A percentile compares a stretch with the other conserved stretches of the same genome.
phyloP scores from a whole-genome alignment of 2,888 invertebrate genomes.

The Lottia gigantea region DNA sequence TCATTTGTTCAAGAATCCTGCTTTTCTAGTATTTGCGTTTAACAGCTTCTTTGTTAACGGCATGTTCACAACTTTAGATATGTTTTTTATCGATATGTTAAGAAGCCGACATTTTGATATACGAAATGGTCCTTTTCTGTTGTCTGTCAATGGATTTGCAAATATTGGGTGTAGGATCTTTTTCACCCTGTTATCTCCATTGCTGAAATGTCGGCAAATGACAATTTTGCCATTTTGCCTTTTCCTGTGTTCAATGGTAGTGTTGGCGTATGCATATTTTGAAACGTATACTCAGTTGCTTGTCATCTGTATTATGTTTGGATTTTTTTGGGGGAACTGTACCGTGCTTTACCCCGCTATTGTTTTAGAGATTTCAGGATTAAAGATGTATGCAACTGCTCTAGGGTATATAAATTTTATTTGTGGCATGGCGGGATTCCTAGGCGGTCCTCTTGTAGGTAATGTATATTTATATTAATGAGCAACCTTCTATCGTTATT shows the following conservation, averaged over 20 bases:
- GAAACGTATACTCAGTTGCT: background rate
- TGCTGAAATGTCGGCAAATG: background rate
- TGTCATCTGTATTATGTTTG: background rate
- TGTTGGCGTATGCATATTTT: background rate
- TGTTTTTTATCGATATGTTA: background rate
- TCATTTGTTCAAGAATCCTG: background rate
- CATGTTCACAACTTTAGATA: background rate
- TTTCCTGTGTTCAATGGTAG: background rate
- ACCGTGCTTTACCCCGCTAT: background rate
- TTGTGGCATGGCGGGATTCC: background rate
- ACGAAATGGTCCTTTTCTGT: background rate
- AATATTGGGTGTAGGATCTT: background rate
- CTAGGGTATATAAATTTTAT: background rate
- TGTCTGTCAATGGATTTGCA: constrained; percentile 1
- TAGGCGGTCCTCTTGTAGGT: background rate
- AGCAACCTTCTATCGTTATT: no score
- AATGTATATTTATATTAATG: background rate
- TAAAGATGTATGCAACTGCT: background rate
- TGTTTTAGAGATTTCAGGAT: background rate
- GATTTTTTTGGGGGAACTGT: background rate
- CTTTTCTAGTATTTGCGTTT: background rate
- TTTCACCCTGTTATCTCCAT: background rate
- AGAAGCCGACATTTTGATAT: background rate
- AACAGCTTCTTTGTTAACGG: background rate
- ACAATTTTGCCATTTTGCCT: background rate